Conservation (phyloP, 2,888 invertebrate genomes). For the Protonemura montana region DNA sequence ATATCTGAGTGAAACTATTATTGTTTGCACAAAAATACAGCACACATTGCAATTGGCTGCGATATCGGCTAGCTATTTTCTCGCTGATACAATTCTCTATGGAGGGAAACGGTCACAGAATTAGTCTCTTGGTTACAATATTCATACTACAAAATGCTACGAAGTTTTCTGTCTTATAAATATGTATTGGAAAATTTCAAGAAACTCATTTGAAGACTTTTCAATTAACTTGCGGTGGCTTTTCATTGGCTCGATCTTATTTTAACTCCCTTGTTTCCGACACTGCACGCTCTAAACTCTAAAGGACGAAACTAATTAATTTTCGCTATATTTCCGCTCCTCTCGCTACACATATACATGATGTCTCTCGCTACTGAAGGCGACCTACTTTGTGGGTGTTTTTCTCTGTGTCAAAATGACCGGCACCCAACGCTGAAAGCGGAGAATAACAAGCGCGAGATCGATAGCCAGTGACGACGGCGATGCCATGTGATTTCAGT, state of each 20-base stretch:
- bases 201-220: conserved; percentile 19
- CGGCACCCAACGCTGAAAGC: neutral
- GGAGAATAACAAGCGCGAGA: conserved; percentile 19
- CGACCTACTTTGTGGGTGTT: conserved; percentile 9
- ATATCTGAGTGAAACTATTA: neutral
- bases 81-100: neutral
- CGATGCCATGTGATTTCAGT: neutral
- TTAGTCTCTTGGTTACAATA: conserved; percentile 1
- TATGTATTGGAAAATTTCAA: conserved; percentile 9
- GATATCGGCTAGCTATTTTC: neutral
- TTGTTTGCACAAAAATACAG: neutral
- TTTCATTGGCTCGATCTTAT: neutral
- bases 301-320: conserved; percentile 28
- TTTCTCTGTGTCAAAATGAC: conserved; percentile 13
- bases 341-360: neutral
- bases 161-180: conserved; percentile 1
- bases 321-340: neutral
- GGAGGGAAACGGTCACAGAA: neutral
- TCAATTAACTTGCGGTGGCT: conserved; percentile 16
- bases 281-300: neutral
- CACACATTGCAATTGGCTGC: neutral
- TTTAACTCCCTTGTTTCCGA: conserved; percentile 16
- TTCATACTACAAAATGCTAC: neutral
- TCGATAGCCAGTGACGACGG: conserved; percentile 21
- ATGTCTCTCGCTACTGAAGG: neutral